phyloP scores from a whole-genome alignment of 2,888 invertebrate genomes.

The Axea sp. region DNA sequence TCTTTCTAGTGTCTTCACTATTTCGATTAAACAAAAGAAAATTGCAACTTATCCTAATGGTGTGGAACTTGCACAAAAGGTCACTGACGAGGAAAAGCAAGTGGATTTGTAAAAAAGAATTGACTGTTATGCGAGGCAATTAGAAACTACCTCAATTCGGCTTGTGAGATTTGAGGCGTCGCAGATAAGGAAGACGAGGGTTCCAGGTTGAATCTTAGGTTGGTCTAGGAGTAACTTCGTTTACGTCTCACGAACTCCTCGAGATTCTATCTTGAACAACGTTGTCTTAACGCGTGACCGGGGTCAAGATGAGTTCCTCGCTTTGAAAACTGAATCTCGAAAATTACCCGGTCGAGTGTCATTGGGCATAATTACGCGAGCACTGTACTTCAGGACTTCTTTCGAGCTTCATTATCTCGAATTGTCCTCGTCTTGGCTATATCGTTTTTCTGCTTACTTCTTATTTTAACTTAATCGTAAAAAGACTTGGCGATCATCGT shows the following conservation, averaged over 20 bases:
- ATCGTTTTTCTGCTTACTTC: conserved; percentile 32
- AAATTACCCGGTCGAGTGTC: conserved; percentile 55
- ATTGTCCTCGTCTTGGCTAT: conserved; percentile 18
- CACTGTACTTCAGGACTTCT: conserved; percentile 21
- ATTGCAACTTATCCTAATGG: too few relatives aligned
- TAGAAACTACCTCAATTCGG: conserved; percentile 47
- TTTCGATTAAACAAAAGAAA: too few relatives aligned
- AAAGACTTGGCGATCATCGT: conserved; percentile 20
- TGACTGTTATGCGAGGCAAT: conserved; percentile 57
- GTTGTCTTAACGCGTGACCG: conserved; percentile 72
- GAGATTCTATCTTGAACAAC: conserved; percentile 66
- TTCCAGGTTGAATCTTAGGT: conserved; percentile 6
- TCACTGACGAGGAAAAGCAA: neutral
- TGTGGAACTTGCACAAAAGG: neutral
- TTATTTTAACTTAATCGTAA: conserved; percentile 25
- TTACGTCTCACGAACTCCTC: conserved; percentile 57
- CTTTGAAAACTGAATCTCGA: conserved; percentile 55
- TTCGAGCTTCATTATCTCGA: conserved; percentile 47
- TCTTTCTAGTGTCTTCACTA: too few relatives aligned
- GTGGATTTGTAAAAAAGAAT: conserved; percentile 7
- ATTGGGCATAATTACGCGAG: conserved; percentile 49
- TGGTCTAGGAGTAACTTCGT: conserved; percentile 36
- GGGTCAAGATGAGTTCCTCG: conserved; percentile 68
- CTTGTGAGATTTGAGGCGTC: conserved; percentile 31
- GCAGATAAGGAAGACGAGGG: conserved; percentile 26